A percentile compares a stretch with the other conserved stretches of the same genome.
Conservation (phyloP, 2,888 invertebrate species). For the Dinocampus coccinellae region DNA sequence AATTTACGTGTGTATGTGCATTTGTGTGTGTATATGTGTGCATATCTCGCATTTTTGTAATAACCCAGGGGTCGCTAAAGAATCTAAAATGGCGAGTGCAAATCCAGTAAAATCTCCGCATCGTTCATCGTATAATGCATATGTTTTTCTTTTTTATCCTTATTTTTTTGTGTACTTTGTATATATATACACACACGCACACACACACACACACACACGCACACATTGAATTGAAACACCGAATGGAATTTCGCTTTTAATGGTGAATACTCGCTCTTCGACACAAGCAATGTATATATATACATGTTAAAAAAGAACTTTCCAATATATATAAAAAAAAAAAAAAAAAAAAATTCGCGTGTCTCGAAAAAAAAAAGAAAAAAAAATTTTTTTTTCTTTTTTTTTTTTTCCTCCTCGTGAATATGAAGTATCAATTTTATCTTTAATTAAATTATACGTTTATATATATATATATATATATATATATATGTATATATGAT, state of each 20-base stretch:
- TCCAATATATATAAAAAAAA: background rate
- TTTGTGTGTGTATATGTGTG: no score
- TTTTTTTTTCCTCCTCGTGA: background rate
- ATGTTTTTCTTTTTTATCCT: background rate
- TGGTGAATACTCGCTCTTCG: slow-evolving; percentile 57
- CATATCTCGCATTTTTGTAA: slow-evolving; percentile 57
- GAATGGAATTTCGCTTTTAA: slow-evolving; percentile 68
- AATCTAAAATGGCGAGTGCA: slow-evolving; percentile 64
- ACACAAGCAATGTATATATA: slow-evolving; percentile 3
- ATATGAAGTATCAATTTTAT: background rate
- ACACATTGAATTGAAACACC: slow-evolving; percentile 55
- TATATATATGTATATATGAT: no score
- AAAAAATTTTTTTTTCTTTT: background rate
- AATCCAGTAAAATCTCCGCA: slow-evolving; percentile 14
- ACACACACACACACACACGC: background rate
- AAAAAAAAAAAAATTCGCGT: background rate
- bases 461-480: no score
- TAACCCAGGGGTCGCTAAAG: slow-evolving; percentile 63
- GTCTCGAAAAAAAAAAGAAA: no score
- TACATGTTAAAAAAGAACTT: background rate
- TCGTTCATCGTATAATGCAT: slow-evolving; percentile 2
- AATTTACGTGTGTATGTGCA: no score
- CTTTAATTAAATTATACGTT: no score
- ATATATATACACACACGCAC: slow-evolving; percentile 10
- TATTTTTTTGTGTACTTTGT: slow-evolving; percentile 46